Evolutionary conservation across 2,888 invertebrate genomes (phyloP), one percentile per base, ranked within the genome.

Genomic region (Pristionchus mayeri): DNA sequence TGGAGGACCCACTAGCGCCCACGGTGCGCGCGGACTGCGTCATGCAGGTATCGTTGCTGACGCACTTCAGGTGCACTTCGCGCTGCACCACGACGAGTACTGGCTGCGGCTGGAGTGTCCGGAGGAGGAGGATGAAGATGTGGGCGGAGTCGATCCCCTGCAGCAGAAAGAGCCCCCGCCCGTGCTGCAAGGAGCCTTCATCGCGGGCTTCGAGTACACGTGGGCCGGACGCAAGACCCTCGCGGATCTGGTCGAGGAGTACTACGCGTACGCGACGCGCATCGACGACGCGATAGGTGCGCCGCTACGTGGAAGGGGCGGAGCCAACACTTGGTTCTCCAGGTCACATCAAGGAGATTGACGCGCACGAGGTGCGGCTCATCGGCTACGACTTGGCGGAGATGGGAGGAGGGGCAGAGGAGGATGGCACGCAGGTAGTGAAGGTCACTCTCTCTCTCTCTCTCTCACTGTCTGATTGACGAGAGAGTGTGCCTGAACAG

Each of bases 141-240:
- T n/a, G n/a, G n/a, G 44, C 44, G 44, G 13, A 44, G 44, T 13
- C 44, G 44, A 44, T 44, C 44, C 6, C n/a, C n/a, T n/a, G n/a
- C n/a, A n/a, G n/a, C n/a, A n/a, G n/a, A n/a, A n/a, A n/a, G n/a
- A n/a, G n/a, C n/a, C n/a, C 24, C 50, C 50, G 13, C 44, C 80
- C 21, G 11, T 11, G 40, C 18, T 71, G 71, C 71, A 40, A 40
- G 57, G 44, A 9, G 84, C 84, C 7, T 84, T 75, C 54, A 52
- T 84, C 44, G 71, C 71, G 3, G 84, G 84, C 2, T 84, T 84
- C 75, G 52, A 75, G 52, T 84, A 54, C 37, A 40, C 48, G 44
- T 84, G 84, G 84, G 27, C 9, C n/a, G 84, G 24, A 21, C 6
- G 27, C 7, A 52, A 50, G 27, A 11, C 34, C 3, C 34, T 71